Conservation (phyloP, 1,140 invertebrate genomes). For the Schlechtendalia chinensis region DNA sequence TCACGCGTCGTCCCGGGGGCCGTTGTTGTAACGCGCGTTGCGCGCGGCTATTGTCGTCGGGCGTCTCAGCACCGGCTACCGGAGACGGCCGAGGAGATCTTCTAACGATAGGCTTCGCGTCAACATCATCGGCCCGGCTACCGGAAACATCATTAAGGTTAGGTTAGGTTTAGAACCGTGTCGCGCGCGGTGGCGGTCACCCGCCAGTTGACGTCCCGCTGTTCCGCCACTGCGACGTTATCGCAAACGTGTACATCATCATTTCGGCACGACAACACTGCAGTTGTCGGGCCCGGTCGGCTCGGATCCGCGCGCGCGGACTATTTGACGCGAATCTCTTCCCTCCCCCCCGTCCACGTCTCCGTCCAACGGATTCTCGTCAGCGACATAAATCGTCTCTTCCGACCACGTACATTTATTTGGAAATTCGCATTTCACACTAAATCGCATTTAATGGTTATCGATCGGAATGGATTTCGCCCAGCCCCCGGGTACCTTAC, state of each 20-base stretch:
- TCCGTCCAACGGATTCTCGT: no score
- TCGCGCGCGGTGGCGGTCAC: no score
- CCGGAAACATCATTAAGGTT: constrained; percentile 48
- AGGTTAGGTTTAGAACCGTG: no score
- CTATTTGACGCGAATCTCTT: not conserved
- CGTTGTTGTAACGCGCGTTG: not conserved
- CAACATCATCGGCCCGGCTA: constrained; percentile 25
- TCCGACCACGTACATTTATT: not conserved
- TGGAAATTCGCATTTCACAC: constrained; percentile 27
- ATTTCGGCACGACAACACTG: not conserved
- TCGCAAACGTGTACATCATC: constrained; percentile 1
- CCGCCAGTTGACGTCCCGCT: constrained; percentile 28
- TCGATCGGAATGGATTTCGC: not conserved
- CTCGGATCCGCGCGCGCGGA: not conserved
- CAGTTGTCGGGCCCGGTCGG: not conserved
- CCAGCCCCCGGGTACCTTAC: no score
- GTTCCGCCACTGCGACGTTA: constrained; percentile 7
- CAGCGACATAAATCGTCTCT: constrained; percentile 19
- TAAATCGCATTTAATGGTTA: not conserved
- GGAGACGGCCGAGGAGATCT: constrained; percentile 1
- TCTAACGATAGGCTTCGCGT: constrained; percentile 28
- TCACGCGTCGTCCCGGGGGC: constrained; percentile 1
- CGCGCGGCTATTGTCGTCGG: constrained; percentile 22
- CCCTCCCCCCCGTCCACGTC: no score
- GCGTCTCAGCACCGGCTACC: constrained; percentile 39